Evolutionary conservation across 2,888 invertebrate genomes (phyloP).

Genomic region (Cosmopolites sordidus): DNA sequence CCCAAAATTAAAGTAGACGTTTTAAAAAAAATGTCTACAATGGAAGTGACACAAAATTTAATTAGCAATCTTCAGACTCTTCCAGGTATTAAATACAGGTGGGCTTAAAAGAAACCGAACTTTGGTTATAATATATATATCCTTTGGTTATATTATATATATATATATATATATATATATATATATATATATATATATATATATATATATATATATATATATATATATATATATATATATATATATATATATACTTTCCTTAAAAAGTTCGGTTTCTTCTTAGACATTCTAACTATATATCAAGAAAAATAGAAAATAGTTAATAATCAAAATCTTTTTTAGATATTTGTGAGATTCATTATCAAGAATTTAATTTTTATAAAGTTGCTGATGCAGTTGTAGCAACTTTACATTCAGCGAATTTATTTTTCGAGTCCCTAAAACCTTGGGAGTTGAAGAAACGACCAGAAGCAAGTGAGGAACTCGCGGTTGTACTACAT

Average conservation of each 20-base stretch:
- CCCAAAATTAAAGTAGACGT: slow-evolving; percentile 55
- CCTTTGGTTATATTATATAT: no score
- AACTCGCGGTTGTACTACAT: slow-evolving; percentile 71
- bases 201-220: no score
- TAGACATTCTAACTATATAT: no score
- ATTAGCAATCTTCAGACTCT: slow-evolving; percentile 54
- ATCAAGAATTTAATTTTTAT: slow-evolving; percentile 74
- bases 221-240: no score
- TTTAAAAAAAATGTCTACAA: slow-evolving; percentile 47
- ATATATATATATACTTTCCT: no score
- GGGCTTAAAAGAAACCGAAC: no score
- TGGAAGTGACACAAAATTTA: slow-evolving; percentile 54
- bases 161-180: no score
- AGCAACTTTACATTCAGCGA: slow-evolving; percentile 69
- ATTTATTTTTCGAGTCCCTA: slow-evolving; percentile 79
- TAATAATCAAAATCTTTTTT: no score
- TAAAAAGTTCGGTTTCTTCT: no score
- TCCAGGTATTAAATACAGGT: slow-evolving; percentile 54
- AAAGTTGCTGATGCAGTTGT: slow-evolving; percentile 76
- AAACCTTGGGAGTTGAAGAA: slow-evolving; percentile 87
- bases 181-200: no score
- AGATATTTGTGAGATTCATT: slow-evolving; percentile 65
- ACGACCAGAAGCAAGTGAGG: slow-evolving; percentile 49
- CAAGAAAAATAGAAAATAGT: no score
- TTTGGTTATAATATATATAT: no score